Evolutionary conservation across 2,888 invertebrate genomes (phyloP).

Genomic region (Cantharis flavilabris): DNA sequence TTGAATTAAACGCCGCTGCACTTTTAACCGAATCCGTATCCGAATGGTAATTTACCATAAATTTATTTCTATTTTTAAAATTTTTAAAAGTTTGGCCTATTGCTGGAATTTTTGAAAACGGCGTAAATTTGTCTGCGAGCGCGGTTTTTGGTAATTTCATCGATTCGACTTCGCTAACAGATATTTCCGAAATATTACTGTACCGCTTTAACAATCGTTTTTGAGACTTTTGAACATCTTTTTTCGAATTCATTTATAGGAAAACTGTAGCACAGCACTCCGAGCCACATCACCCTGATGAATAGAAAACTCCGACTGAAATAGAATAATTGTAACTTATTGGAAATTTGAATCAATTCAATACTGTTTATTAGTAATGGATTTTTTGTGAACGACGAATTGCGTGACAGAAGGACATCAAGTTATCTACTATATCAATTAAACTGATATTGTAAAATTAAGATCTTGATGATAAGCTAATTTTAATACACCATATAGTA

Average conservation of each 20-base stretch:
- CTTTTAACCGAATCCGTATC: constrained; percentile 12
- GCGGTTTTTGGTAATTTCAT: background rate
- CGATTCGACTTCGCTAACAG: constrained; percentile 3
- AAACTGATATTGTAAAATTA: background rate
- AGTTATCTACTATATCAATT: background rate
- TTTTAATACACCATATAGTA: background rate
- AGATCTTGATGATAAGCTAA: background rate
- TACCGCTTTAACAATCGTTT: constrained; percentile 11
- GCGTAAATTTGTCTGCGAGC: constrained; percentile 12
- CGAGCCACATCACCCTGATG: background rate
- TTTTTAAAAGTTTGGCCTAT: constrained; percentile 14
- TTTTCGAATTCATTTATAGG: constrained; percentile 12
- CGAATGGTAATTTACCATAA: constrained; percentile 16
- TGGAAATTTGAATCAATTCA: background rate
- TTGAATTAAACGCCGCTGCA: background rate
- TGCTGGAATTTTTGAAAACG: constrained; percentile 23
- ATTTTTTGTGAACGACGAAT: background rate
- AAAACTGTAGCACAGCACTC: background rate
- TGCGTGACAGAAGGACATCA: background rate
- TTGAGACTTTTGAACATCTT: background rate
- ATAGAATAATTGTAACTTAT: background rate
- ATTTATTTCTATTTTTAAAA: constrained; percentile 10
- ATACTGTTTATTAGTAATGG: background rate
- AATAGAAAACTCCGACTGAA: background rate
- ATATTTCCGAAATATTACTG: constrained; percentile 5